Evolutionary conservation across 2,888 invertebrate genomes (phyloP).

Genomic region (Amblyjoppa fuscipennis): DNA sequence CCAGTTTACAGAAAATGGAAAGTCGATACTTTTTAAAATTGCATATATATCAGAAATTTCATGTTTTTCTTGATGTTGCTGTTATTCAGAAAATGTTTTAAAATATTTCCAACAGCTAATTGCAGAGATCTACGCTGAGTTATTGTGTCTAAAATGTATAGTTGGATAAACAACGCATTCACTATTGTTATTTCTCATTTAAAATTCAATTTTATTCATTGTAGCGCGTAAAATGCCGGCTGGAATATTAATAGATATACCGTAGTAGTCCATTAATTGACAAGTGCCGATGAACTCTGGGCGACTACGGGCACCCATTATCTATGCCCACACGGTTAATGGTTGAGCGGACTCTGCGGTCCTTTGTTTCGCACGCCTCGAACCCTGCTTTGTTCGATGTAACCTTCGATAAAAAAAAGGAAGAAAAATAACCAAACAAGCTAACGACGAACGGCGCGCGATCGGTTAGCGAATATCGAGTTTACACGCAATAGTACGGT

Average conservation of each 20-base stretch:
- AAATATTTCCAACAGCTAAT: too few relatives aligned
- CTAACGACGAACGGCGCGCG: constrained; percentile 20
- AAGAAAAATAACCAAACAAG: constrained; percentile 22
- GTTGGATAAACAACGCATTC: background rate
- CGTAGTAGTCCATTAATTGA: constrained; percentile 11
- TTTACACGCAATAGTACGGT: constrained; percentile 32
- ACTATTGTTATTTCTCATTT: background rate
- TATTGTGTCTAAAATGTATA: background rate
- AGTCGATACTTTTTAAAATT: too few relatives aligned
- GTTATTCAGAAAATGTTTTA: too few relatives aligned
- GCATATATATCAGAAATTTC: too few relatives aligned
- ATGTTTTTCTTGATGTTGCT: too few relatives aligned
- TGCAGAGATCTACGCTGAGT: background rate
- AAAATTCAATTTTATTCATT: background rate
- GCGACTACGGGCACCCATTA: constrained; percentile 8
- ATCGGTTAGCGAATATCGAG: constrained; percentile 38
- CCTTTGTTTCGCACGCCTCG: constrained; percentile 60
- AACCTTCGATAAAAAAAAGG: constrained; percentile 51
- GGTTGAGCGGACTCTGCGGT: constrained; percentile 34
- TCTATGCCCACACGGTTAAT: constrained; percentile 6
- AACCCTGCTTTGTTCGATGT: constrained; percentile 58
- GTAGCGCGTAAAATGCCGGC: background rate
- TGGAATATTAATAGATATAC: constrained; percentile 20
- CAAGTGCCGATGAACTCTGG: constrained; percentile 26
- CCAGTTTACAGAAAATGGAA: too few relatives aligned